phyloP scores from a whole-genome alignment of 2,888 invertebrate genomes.

The Limnephilus rhombicus region DNA sequence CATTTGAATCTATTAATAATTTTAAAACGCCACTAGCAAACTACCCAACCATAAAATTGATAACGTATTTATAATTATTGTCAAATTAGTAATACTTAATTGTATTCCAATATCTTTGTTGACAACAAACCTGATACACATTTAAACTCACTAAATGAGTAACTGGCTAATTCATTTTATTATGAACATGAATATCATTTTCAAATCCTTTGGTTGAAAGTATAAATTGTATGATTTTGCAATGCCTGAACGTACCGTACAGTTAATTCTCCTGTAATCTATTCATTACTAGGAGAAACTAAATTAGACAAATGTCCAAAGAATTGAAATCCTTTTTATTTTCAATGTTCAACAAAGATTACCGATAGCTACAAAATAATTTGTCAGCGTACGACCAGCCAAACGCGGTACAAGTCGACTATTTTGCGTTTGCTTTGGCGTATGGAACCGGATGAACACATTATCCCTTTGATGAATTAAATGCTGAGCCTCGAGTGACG shows the following conservation, averaged over 20 bases:
- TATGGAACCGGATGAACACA: neutral
- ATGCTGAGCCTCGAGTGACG: neutral
- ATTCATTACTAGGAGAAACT: neutral
- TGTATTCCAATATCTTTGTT: too few relatives aligned
- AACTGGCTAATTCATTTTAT: too few relatives aligned
- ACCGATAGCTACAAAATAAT: neutral
- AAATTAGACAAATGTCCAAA: neutral
- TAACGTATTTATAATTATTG: too few relatives aligned
- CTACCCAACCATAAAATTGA: too few relatives aligned
- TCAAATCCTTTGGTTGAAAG: neutral
- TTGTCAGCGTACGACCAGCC: neutral
- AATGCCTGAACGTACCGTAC: neutral
- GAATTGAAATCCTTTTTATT: neutral
- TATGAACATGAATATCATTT: neutral
- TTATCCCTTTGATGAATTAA: conserved; percentile 11
- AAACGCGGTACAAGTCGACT: neutral
- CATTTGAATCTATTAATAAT: too few relatives aligned
- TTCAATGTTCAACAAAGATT: neutral
- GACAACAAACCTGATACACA: too few relatives aligned
- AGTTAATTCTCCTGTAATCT: neutral
- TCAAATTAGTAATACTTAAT: too few relatives aligned
- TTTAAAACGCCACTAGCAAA: too few relatives aligned
- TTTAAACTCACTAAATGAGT: too few relatives aligned
- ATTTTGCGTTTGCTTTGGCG: neutral
- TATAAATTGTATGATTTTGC: neutral